Evolutionary conservation across 2,888 invertebrate species (phyloP), one percentile per base, ranked within the genome.

Genomic region (Drosophila rellima): DNA sequence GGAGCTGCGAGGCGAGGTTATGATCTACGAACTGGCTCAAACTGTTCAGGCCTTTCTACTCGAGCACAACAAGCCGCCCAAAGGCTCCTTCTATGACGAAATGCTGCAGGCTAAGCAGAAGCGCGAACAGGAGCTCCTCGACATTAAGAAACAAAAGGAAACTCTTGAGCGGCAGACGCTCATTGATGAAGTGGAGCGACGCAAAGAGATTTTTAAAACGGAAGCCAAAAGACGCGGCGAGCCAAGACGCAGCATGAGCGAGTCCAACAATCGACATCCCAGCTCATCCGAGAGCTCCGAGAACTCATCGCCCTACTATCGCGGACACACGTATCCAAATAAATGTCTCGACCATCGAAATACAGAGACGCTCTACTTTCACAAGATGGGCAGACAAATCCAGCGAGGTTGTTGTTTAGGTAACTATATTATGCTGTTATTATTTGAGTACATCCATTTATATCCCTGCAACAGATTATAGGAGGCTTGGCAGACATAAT

Each of bases 1-100:
- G 39, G 90, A 93, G 73, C 82, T 95, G 15, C 94, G 94, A 59
- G 97, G 97, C 0, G 96, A 96, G 93, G 97, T 96, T 29, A 97
- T 98, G 96, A 96, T 98, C 77, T 96, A 95, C 88, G 96, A 98
- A 83, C 92, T 98, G 47, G 95, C 96, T 1, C 96, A 96, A 84
- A 94, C 95, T 90, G 95, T 96, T 0, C 95, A 96, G 93, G 95
- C 95, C 90, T 98, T 96, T 90, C 94, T 98, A 0, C 95, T 96
- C 72, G 93, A 95, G 20, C 95, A 97, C 92, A 97, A 97, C 90
- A 96, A 96, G 90, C 97, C 97, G 0, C 95, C 95, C 0, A 94
- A 94, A 54, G 94, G 96, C 65, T 98, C 98, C 8, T 97, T 96
- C 91, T 97, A 98, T 85, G 98, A 98, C 70, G 96, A 98, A 93